A percentile compares a stretch with the other conserved stretches of the same genome.
These are phyloP conservation scores for Protobothrops flavoviridis DNA, from an alignment of 2,113 vertebrate species.

Conservation along the genomic window DNA sequence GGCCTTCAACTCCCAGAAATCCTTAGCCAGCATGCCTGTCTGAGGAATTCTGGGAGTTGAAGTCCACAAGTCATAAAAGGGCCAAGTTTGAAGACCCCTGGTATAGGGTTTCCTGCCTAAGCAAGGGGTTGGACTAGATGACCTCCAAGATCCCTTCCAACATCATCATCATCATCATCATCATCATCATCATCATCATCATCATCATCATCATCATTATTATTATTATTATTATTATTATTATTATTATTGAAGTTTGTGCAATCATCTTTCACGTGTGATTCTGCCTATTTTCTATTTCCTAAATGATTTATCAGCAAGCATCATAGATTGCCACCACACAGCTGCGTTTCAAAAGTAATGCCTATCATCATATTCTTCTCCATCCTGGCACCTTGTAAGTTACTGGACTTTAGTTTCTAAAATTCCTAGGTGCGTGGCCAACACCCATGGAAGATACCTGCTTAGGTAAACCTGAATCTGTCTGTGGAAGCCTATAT, in stretches of 20 bases:
- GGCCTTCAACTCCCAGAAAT: too few species aligned
- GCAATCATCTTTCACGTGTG: background rate
- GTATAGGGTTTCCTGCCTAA: too few species aligned
- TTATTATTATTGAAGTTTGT: background rate
- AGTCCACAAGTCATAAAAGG: too few species aligned
- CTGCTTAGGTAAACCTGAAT: background rate
- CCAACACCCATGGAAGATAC: background rate
- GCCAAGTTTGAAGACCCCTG: too few species aligned
- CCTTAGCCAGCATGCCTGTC: too few species aligned
- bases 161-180: too few species aligned
- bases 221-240: fast-evolving
- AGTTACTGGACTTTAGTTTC: background rate
- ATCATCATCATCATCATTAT: too few species aligned
- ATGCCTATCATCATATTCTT: background rate
- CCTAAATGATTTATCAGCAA: background rate
- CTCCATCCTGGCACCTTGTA: background rate
- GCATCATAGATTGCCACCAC: background rate
- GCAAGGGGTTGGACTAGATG: too few species aligned
- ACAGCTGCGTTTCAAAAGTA: background rate
- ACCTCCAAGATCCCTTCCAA: too few species aligned
- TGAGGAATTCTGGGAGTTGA: too few species aligned
- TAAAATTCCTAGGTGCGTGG: background rate
- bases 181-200: too few species aligned
- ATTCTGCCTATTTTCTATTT: background rate
- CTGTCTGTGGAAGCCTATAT: background rate